Evolutionary conservation across 2,888 invertebrate species (phyloP).

Genomic region (Barypeithes pellucidus): DNA sequence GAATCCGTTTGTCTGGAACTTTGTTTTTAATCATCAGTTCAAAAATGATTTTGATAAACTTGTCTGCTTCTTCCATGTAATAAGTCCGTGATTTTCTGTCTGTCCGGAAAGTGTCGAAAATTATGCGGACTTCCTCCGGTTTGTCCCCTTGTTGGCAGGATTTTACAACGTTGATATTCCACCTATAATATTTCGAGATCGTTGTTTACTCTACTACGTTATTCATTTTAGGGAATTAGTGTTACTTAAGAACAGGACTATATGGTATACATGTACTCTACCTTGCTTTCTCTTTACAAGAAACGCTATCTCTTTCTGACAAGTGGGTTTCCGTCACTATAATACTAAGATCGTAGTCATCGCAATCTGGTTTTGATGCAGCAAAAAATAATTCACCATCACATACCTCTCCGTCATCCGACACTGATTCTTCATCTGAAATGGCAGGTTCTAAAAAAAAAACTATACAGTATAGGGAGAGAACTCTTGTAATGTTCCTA

Average conservation of each 20-base stretch:
- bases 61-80: constrained; percentile 74
- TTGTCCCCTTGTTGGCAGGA: constrained; percentile 70
- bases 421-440: background rate
- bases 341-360: constrained; percentile 66
- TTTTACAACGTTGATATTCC: constrained; percentile 73
- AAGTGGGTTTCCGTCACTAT: constrained; percentile 66
- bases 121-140: constrained; percentile 71
- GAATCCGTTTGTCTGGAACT: constrained; percentile 69
- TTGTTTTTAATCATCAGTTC: constrained; percentile 60
- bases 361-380: constrained; percentile 56
- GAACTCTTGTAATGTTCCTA: too few relatives aligned
- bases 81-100: constrained; percentile 76
- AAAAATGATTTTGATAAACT: constrained; percentile 61
- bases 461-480: too few relatives aligned
- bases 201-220: background rate
- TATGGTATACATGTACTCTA: background rate
- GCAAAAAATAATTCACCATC: constrained; percentile 67
- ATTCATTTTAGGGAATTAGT: too few relatives aligned
- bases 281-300: constrained; percentile 62
- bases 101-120: constrained; percentile 77
- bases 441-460: constrained; percentile 18
- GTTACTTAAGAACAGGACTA: background rate
- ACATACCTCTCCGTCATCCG: constrained; percentile 63
- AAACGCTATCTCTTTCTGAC: constrained; percentile 66
- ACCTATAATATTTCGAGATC: constrained; percentile 59